Percentiles rank a stretch among this genome's conserved stretches.
phyloP scores from a whole-genome alignment of 1,140 invertebrate species.

The Venustaconcha ellipsiformis region DNA sequence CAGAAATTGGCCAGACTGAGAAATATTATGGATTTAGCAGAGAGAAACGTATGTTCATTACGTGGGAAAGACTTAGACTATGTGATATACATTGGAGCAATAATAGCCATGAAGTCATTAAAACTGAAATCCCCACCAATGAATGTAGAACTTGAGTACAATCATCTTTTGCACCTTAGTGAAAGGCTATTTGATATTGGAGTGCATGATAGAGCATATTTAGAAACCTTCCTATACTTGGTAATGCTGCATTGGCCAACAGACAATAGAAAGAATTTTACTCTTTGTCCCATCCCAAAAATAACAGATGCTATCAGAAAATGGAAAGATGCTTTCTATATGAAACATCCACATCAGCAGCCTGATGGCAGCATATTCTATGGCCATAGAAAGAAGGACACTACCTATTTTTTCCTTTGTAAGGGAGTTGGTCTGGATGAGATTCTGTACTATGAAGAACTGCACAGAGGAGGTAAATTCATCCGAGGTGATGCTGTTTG shows the following conservation, averaged over 20 bases:
- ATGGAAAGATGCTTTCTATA: slow-evolving; percentile 31
- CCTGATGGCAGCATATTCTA: slow-evolving; percentile 12
- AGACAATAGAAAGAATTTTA: slow-evolving; percentile 12
- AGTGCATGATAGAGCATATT: slow-evolving; percentile 5
- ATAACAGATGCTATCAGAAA: slow-evolving; percentile 17
- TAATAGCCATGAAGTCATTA: too few relatives aligned
- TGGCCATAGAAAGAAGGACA: slow-evolving; percentile 29
- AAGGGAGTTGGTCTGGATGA: slow-evolving; percentile 21
- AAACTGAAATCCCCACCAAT: too few relatives aligned
- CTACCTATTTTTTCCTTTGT: slow-evolving; percentile 35
- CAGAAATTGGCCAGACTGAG: not conserved
- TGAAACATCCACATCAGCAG: slow-evolving; percentile 25
- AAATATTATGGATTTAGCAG: too few relatives aligned
- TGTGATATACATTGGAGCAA: not conserved
- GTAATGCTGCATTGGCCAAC: slow-evolving; percentile 30
- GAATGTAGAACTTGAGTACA: too few relatives aligned
- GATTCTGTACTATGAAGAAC: slow-evolving; percentile 18
- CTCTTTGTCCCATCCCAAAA: slow-evolving; percentile 9
- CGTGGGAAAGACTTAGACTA: slow-evolving; percentile 21
- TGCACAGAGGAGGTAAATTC: not conserved
- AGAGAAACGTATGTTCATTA: slow-evolving; percentile 11
- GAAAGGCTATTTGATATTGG: slow-evolving; percentile 4
- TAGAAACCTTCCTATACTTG: slow-evolving; percentile 28
- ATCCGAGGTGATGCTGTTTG: slow-evolving; percentile 21
- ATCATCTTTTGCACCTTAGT: too few relatives aligned